Percentiles rank a stretch among this genome's conserved stretches.
These are phyloP conservation scores for Boloria euphrosyne DNA, from an alignment of 2,888 invertebrate genomes.

Conservation along the genomic window DNA sequence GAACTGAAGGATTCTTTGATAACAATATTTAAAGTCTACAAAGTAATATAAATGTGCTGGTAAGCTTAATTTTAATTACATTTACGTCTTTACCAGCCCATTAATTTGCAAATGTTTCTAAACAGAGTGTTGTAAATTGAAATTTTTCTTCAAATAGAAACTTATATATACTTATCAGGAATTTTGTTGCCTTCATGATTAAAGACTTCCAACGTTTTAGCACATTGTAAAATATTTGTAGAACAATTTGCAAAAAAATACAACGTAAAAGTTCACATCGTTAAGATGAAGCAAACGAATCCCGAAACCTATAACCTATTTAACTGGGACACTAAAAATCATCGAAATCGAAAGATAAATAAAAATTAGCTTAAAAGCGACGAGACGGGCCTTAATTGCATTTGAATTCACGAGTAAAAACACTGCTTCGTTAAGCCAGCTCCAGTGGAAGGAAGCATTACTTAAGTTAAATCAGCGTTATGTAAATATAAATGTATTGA, in stretches of 20 bases:
- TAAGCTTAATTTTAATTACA: constrained; percentile 31
- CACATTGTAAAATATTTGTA: background rate
- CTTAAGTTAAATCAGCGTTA: constrained; percentile 65
- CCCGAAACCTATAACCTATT: constrained; percentile 16
- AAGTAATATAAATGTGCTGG: constrained; percentile 34
- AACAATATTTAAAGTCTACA: constrained; percentile 33
- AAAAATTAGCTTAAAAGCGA: constrained; percentile 48
- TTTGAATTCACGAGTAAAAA: constrained; percentile 75
- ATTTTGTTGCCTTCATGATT: background rate
- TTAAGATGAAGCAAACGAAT: constrained; percentile 4
- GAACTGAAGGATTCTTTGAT: constrained; percentile 26
- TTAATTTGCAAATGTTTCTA: constrained; percentile 20
- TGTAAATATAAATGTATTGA: constrained; percentile 58
- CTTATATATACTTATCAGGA: background rate
- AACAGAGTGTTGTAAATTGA: constrained; percentile 11
- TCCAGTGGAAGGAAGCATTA: constrained; percentile 73
- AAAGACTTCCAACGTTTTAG: background rate
- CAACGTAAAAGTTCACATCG: background rate
- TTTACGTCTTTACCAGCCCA: constrained; percentile 26
- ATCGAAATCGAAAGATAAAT: constrained; percentile 41
- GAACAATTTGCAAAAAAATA: background rate
- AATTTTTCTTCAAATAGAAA: constrained; percentile 10
- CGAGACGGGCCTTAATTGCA: constrained; percentile 68
- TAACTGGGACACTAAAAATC: constrained; percentile 32
- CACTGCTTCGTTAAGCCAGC: constrained; percentile 74